These are phyloP conservation scores for Periplaneta americana DNA, from an alignment of 1,140 invertebrate species.

Conservation along the genomic window DNA sequence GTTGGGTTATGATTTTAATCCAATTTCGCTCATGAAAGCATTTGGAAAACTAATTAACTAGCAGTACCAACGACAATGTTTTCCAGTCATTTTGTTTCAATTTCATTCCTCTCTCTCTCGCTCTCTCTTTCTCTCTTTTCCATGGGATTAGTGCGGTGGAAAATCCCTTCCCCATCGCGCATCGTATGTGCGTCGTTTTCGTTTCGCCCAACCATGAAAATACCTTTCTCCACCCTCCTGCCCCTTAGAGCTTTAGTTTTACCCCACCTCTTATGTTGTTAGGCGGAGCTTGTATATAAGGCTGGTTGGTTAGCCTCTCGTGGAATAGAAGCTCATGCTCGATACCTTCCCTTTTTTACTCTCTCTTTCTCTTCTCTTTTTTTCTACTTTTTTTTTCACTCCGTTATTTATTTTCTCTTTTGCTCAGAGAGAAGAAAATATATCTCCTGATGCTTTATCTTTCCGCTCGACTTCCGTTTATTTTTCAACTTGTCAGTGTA, in stretches of 20 bases:
- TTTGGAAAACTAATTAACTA: neutral
- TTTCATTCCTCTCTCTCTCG: neutral
- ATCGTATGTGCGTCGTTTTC: neutral
- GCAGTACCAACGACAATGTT: neutral
- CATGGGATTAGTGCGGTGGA: neutral
- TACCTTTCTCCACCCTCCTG: neutral
- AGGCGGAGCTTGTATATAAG: neutral
- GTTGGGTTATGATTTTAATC: neutral
- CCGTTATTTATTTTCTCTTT: conserved; percentile 11
- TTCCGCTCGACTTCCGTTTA: conserved; percentile 15
- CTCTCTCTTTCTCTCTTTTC: neutral
- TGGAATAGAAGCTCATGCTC: neutral
- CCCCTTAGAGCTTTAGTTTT: neutral
- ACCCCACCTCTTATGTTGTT: neutral
- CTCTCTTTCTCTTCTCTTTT: neutral
- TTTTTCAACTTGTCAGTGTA: conserved; percentile 15
- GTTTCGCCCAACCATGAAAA: neutral
- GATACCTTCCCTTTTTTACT: neutral
- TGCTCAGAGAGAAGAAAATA: conserved; percentile 1
- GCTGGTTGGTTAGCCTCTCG: neutral
- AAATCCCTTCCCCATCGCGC: neutral
- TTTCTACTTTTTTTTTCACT: neutral
- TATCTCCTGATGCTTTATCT: conserved; percentile 14
- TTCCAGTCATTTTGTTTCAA: neutral
- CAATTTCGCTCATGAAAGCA: neutral